Base-by-base conservation (phyloP, 35 echinoderm and acorn worm species). In the Heliocidaris tuberculata region DNA sequence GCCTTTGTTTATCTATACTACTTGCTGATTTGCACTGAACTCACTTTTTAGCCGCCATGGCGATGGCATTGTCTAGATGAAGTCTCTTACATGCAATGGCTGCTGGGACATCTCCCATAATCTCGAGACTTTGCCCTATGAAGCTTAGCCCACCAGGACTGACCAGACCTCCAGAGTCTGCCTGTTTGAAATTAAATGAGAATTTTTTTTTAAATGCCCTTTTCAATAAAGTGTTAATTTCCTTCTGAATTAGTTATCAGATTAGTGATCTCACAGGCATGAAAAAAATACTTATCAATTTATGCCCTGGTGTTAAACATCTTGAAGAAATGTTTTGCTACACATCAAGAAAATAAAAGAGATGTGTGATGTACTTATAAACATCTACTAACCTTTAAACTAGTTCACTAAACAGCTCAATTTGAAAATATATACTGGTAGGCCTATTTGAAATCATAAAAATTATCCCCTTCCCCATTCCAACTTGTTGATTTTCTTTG, bases 61-160 rank as follows among this genome's bases (percentile, higher is more conserved):
- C 94, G 5, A 95, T 95, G 30, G 94, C 94, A 31, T 95, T 88
- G 48, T 95, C 94, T 9, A 95, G 94, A 86, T 95, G 94, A 17
- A 95, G 78, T 95, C 94, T 95, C 94, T 95, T 95, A 48, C 94
- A 95, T 13, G 94, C 94, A 88, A 95, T 95, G 86, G 94, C 94
- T 86, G 94, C 94, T 95, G 94, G 94, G 48, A 95, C 48, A 86
- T 95, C 94, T 88, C 94, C 94, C 94, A 95, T 52, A 19, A 95
- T 86, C 86, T 95, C 94, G 13, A 86, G 48, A 88, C 94, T 95
- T 6, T 35, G 10, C 17, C 94, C 94, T 31, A 95, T 87, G 86
- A 31, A 95, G 31, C 94, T 95, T 42, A 95, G 30, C 9, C 94
- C 94, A 49, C 94, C 94, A 48, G 94, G 94, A 54, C 94, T 95